Conservation (phyloP, 2,797 vertebrate species). For the Sphenodon punctatus region DNA sequence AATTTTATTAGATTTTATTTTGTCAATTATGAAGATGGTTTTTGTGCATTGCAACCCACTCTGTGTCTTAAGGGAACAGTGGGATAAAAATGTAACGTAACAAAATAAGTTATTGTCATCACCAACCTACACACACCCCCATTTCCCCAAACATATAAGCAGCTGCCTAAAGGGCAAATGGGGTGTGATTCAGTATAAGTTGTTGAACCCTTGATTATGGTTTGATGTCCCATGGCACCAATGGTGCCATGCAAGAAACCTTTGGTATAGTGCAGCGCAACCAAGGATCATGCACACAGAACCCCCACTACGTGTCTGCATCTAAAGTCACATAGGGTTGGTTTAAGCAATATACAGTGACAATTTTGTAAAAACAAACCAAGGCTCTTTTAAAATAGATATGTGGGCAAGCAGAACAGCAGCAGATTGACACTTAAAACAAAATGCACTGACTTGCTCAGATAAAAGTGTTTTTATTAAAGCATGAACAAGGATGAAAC, state of each 20-base stretch:
- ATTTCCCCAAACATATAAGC: neutral
- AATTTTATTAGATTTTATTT: too few relatives aligned
- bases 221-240: neutral
- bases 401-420: neutral
- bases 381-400: neutral
- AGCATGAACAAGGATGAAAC: neutral
- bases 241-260: neutral
- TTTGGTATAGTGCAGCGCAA: neutral
- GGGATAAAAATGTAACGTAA: too few relatives aligned
- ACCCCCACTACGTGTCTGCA: fast-evolving
- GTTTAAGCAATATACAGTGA: neutral
- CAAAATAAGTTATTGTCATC: too few relatives aligned
- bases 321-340: neutral
- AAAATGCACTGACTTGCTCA: neutral
- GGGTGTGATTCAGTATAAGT: neutral
- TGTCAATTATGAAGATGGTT: too few relatives aligned
- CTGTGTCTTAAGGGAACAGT: too few relatives aligned
- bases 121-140: neutral
- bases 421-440: neutral
- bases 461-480: neutral
- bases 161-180: neutral
- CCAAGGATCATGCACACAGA: neutral
- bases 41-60: too few relatives aligned
- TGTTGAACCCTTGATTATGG: neutral
- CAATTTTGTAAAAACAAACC: too few relatives aligned